Evolutionary conservation across 2,797 vertebrate genomes (phyloP).

Genomic region (Otolemur crassicaudatus): DNA sequence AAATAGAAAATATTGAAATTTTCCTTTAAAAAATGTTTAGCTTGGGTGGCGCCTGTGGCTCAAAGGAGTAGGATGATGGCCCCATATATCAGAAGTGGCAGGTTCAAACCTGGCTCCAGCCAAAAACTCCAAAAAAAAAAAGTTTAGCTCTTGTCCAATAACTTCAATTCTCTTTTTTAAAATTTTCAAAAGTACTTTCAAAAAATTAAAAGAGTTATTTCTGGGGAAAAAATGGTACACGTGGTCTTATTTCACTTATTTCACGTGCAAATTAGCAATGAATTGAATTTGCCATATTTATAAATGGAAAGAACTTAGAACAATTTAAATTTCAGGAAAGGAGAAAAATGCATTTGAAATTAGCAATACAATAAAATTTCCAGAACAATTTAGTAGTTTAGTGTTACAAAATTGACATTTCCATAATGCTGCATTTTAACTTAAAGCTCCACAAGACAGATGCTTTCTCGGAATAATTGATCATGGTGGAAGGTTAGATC

Average conservation of each 20-base stretch:
- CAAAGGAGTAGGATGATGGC: too few relatives aligned
- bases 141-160: constrained; percentile 86
- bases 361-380: neutral
- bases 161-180: constrained; percentile 83
- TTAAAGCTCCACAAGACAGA: neutral
- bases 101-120: too few relatives aligned
- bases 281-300: neutral
- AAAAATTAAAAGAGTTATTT: constrained; percentile 85
- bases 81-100: too few relatives aligned
- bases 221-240: constrained; percentile 86
- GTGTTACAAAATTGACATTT: neutral
- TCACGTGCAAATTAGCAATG: constrained; percentile 83
- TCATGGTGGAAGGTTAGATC: neutral
- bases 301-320: neutral
- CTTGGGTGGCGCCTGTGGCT: too few relatives aligned
- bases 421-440: neutral
- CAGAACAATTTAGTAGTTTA: neutral
- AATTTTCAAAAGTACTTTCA: constrained; percentile 83
- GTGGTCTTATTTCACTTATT: constrained; percentile 79
- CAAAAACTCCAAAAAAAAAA: too few relatives aligned
- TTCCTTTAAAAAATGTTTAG: constrained; percentile 85
- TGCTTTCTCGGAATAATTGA: neutral
- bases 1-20: constrained; percentile 85
- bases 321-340: neutral
- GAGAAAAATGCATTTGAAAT: neutral